Evolutionary conservation across 2,113 vertebrate species (phyloP), one percentile per base, ranked within the genome.

Genomic region (Osmerus eperlanus): DNA sequence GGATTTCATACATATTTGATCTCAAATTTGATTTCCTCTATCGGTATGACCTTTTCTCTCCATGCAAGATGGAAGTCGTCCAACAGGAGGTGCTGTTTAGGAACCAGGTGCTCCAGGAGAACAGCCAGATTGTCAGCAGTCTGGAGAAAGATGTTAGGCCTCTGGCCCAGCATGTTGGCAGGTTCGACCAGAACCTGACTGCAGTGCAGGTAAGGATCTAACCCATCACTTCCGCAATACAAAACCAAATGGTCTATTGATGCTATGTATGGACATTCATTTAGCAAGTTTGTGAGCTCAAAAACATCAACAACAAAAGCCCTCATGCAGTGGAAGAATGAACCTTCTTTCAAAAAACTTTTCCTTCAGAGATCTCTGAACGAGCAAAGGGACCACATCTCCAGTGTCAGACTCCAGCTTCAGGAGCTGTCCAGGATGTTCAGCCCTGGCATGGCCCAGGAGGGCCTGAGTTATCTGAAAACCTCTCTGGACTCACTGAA

Each of bases 31-130:
- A 32, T 19, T 14, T 19, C 25, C 8, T 29, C 25, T 32, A 29
- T 47, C 41, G 11, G 5, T 41, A 3, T 28, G 63, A 36, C 32
- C 4, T 36, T 36, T 36, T 36, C 32, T 36, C 32, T 36, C 32
- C 32, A 36, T 36, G 32, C 29, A 47, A 96, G 95, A 92, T 96
- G 81, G 89, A 92, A 59, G 91, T 92, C 54, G 83, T 96, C 15
- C 82, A 91, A 83, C 89, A 93, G 74, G 93, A 86, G 78, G 82
- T 95, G 67, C 86, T 91, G 73, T 78, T 86, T 69, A 94, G 94
- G 79, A 93, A 96, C 78, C 90, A 85, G 71, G 92, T 92, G 89
- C 92, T 95, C 70, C 93, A 93, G 77, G 90, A 95, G 74, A 85
- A 93, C 21, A 86, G 88, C 63, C 91, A 90, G 70, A 89, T 90